Evolutionary conservation across 2,888 invertebrate species (phyloP).

Genomic region (Trypoxylon attenuatum): DNA sequence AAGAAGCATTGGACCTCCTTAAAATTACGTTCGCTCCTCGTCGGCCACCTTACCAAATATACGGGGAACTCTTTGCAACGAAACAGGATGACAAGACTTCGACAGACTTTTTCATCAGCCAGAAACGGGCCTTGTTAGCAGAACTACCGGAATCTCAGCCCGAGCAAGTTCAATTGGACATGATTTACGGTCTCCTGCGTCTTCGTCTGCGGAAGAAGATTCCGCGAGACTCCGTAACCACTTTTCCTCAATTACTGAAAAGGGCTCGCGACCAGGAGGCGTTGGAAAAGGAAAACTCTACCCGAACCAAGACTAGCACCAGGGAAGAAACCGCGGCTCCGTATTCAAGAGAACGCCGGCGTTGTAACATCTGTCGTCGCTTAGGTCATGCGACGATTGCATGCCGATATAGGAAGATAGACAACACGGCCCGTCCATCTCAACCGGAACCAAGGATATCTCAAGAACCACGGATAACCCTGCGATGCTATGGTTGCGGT

Average conservation of each 20-base stretch:
- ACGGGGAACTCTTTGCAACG: background rate
- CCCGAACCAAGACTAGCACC: background rate
- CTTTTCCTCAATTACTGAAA: background rate
- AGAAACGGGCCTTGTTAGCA: background rate
- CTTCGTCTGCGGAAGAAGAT: background rate
- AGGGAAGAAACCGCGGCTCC: too few species aligned
- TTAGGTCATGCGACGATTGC: background rate
- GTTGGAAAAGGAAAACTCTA: background rate
- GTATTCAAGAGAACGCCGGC: background rate
- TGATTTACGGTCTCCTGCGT: background rate
- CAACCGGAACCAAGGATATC: background rate
- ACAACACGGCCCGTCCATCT: too few species aligned
- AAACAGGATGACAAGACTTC: background rate
- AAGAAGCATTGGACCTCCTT: background rate
- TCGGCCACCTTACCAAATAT: background rate
- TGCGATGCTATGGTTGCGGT: conserved; percentile 4
- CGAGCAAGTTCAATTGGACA: background rate
- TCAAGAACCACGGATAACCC: background rate
- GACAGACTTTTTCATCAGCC: background rate
- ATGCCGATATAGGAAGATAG: background rate
- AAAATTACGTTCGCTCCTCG: background rate
- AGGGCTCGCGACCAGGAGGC: background rate
- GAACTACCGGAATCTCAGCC: background rate
- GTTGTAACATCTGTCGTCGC: background rate
- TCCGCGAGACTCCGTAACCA: background rate